Base-by-base conservation (phyloP, 2,888 invertebrate species). In the Pilophorus perplexus region DNA sequence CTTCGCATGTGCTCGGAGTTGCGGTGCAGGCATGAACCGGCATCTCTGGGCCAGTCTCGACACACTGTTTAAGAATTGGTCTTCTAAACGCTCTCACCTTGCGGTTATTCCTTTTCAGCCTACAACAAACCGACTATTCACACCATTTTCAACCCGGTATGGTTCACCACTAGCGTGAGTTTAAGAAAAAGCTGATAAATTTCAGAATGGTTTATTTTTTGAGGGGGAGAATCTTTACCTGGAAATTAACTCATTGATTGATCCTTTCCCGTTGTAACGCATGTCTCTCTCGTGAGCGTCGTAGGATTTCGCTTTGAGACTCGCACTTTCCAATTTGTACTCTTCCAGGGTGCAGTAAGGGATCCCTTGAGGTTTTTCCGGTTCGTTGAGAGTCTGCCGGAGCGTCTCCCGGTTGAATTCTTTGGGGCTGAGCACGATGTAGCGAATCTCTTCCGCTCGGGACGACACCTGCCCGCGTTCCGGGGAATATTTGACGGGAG, bases 181-280 rank as follows among this genome's bases (percentile, higher is more conserved):
- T n/a, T n/a, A n/a, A n/a, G n/a, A n/a, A n/a, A n/a, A n/a, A n/a
- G n/a, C n/a, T n/a, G n/a, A n/a, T n/a, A n/a, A n/a, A n/a, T n/a
- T n/a, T n/a, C n/a, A n/a, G n/a, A n/a, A 46, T 23, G 14, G 18
- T 28, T 2, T 38, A 55, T 55, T 23, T n/a, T 40, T 38, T 23
- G 14, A 37, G 20, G n/a, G n/a, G n/a, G n/a, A n/a, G n/a, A n/a
- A 55, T 55, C 38, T 14, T 55, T 55, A 55, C 55, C 55, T 55
- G 55, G 55, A 23, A 38, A 38, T 38, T 22, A 12, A 8, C 10
- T 38, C 38, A 25, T 23, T 40, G 54, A 18, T 16, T 37, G 25
- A 28, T 28, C 27, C 28, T 16, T 52, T 52, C 18, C 52, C 52
- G 25, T 28, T 28, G 27, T 52, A 52, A 14, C 28, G 48, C 22